Percentiles rank a stretch among this genome's conserved stretches.
Evolutionary conservation across 2,113 vertebrate species (phyloP).

Genomic region (Onychostruthus taczanowskii): DNA sequence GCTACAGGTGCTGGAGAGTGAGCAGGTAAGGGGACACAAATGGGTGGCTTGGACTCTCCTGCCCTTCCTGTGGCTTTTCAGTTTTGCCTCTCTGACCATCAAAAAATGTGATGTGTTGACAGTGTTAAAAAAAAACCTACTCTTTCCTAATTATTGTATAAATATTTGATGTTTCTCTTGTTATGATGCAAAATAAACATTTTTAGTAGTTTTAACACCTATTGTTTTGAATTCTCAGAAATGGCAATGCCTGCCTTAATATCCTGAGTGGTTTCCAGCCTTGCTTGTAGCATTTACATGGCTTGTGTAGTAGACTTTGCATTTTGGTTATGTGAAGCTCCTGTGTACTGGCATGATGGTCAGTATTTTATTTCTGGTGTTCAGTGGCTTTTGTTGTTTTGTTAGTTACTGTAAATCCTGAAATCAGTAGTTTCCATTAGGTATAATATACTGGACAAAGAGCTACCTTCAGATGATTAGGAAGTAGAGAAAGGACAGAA

Average conservation of each 20-base stretch:
- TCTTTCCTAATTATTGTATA: not conserved
- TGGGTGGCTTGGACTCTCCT: not conserved
- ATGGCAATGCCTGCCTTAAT: not conserved
- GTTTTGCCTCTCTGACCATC: not conserved
- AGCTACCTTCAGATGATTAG: not conserved
- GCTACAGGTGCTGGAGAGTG: too few species aligned
- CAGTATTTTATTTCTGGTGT: not conserved
- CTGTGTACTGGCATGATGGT: not conserved
- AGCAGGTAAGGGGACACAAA: too few species aligned
- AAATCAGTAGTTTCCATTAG: not conserved
- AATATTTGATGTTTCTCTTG: not conserved
- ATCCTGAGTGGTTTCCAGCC: not conserved
- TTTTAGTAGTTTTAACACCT: not conserved
- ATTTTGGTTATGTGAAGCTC: not conserved
- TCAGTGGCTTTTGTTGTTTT: not conserved
- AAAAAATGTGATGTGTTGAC: not conserved
- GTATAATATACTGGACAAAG: not conserved
- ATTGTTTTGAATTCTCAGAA: not conserved
- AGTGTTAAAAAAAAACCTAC: not conserved
- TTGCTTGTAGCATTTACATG: not conserved
- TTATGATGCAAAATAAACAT: not conserved
- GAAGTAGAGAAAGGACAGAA: not conserved
- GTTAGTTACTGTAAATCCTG: not conserved
- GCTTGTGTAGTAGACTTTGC: not conserved
- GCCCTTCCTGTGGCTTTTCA: not conserved